Evolutionary conservation across 2,113 vertebrate genomes (phyloP), one percentile per base, ranked within the genome.

Genomic region (Laticauda colubrina): DNA sequence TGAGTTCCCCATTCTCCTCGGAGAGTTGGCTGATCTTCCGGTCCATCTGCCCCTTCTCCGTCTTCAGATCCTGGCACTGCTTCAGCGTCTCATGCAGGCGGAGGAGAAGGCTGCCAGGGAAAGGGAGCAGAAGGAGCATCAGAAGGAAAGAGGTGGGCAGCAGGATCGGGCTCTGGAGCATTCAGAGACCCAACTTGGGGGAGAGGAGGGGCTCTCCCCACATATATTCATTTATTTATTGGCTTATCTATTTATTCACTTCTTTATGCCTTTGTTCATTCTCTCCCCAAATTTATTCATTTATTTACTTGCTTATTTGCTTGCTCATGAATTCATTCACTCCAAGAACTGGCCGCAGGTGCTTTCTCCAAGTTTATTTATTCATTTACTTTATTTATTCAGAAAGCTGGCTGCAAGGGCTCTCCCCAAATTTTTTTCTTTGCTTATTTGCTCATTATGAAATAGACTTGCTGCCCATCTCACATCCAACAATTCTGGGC

Each of bases 1-100:
- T 98, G 6, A 99, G 98, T 0, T 97, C 96, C 1, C 99, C 98
- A 1, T 99, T 99, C 95, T 99, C 99, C 29, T 98, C 98, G 0
- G 97, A 97, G 39, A 99, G 98, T 61, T 98, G 97, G 93, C 95
- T 98, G 89, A 99, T 97, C 92, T 98, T 98, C n/a, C 98, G 97
- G 90, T 99, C 99, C 98, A 98, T 98, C 88, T 98, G 98, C 48
- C 96, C 95, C 48, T 98, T 97, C 88, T 98, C 98, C 0, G 96
- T 98, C 95, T 97, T 99, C 75, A 98, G 94, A 89, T 99, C 98
- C 94, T 99, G 98, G 92, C 98, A 98, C 92, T 98, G 97, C 94
- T 97, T 98, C 34, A 98, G 94, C 0, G 98, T 96, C 88, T 99
- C 98, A 0, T 98, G 97, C 87, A 99, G 92, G 26, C 98, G 98